These are phyloP conservation scores for Marmota monax DNA, from an alignment of 2,113 vertebrate species.

Conservation along the genomic window DNA sequence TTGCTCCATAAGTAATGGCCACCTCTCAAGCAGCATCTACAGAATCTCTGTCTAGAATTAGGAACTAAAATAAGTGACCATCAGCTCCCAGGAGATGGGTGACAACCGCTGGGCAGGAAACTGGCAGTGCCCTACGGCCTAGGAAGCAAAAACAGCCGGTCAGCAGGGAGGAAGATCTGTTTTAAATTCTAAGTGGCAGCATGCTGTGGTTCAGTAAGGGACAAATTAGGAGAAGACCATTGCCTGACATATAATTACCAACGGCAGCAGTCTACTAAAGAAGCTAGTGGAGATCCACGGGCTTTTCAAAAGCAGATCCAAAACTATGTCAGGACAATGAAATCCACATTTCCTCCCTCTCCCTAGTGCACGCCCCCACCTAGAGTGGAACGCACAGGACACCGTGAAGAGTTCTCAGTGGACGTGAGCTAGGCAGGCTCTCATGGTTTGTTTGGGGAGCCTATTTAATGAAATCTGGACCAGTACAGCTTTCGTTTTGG, in stretches of 20 bases:
- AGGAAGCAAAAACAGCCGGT: not conserved
- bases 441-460: not conserved
- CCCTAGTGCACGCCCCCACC: not conserved
- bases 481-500: not conserved
- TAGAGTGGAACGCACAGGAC: not conserved
- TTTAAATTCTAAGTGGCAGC: slow-evolving; percentile 1
- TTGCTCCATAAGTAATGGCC: not conserved
- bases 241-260: not conserved
- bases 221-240: slow-evolving; percentile 17
- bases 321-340: slow-evolving; percentile 9
- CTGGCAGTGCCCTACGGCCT: no score
- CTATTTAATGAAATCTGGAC: not conserved
- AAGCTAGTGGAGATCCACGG: not conserved
- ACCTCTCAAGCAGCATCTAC: not conserved
- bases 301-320: not conserved
- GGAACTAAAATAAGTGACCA: not conserved
- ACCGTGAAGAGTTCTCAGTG: not conserved
- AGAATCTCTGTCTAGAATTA: not conserved
- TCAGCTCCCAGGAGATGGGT: not conserved
- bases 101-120: not conserved
- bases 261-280: not conserved
- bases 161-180: not conserved
- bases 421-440: not conserved
- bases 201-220: not conserved
- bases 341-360: not conserved